Percentiles rank a stretch among this genome's conserved stretches.
Conservation (phyloP, 2,113 vertebrate species). For the Balaeniceps rex region DNA sequence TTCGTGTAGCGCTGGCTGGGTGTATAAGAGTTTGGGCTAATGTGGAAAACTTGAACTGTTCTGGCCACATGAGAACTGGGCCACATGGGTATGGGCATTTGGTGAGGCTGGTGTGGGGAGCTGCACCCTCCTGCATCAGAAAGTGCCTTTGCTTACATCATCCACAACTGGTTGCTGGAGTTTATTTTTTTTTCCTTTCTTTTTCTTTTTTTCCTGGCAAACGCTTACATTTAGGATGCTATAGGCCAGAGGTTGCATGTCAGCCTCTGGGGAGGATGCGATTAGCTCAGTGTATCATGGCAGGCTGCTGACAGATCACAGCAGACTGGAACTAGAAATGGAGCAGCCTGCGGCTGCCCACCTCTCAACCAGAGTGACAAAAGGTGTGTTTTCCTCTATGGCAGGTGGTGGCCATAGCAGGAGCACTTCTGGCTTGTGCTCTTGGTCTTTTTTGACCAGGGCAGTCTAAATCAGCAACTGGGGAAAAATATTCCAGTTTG, state of each 20-base stretch:
- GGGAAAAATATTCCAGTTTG: not conserved
- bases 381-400: not conserved
- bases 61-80: not conserved
- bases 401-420: not conserved
- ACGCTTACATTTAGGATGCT: not conserved
- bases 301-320: not conserved
- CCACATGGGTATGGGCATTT: no score
- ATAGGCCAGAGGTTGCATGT: not conserved
- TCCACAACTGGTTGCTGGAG: not conserved
- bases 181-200: not conserved
- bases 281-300: not conserved
- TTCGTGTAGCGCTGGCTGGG: not conserved
- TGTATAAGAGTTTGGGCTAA: not conserved
- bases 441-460: not conserved
- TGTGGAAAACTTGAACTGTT: not conserved
- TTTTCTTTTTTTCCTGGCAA: not conserved
- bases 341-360: not conserved
- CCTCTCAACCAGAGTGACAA: not conserved
- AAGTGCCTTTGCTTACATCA: not conserved
- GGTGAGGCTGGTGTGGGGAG: not conserved
- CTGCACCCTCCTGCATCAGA: not conserved
- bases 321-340: not conserved
- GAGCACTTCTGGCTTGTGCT: not conserved
- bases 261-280: not conserved
- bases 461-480: not conserved